These are phyloP conservation scores for Neodon shergylaensis DNA, from an alignment of 2,113 vertebrate species.

Conservation along the genomic window DNA sequence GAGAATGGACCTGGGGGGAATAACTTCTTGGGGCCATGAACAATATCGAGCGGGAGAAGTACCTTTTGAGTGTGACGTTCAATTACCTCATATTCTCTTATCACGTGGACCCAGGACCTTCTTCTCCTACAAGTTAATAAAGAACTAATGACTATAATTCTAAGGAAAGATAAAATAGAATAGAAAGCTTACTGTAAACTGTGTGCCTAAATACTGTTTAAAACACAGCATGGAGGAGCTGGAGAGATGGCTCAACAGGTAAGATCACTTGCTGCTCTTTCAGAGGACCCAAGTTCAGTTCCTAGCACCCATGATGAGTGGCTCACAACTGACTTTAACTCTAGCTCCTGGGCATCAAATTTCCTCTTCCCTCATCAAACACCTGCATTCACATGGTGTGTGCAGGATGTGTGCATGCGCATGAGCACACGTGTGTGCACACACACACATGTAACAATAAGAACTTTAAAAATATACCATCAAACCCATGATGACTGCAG, in stretches of 20 bases:
- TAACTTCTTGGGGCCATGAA: neutral
- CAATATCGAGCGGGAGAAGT: neutral
- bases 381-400: neutral
- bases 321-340: neutral
- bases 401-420: too few species aligned
- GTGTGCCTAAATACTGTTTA: neutral
- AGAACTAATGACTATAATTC: neutral
- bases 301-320: neutral
- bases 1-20: neutral
- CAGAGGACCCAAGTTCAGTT: neutral
- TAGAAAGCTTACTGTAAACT: neutral
- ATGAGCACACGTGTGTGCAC: neutral
- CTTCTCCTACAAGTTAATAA: neutral
- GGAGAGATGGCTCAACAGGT: too few species aligned
- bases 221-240: neutral
- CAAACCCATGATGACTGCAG: neutral
- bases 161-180: constrained; percentile 23
- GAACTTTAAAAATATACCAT: neutral
- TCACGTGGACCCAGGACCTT: neutral
- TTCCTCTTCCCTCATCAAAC: neutral
- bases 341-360: too few species aligned
- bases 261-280: neutral
- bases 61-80: neutral
- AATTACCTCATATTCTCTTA: neutral
- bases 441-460: too few species aligned